A percentile compares a stretch with the other conserved stretches of the same genome.
Evolutionary conservation across 1,140 invertebrate genomes (phyloP).

Genomic region (Aricia agestis): DNA sequence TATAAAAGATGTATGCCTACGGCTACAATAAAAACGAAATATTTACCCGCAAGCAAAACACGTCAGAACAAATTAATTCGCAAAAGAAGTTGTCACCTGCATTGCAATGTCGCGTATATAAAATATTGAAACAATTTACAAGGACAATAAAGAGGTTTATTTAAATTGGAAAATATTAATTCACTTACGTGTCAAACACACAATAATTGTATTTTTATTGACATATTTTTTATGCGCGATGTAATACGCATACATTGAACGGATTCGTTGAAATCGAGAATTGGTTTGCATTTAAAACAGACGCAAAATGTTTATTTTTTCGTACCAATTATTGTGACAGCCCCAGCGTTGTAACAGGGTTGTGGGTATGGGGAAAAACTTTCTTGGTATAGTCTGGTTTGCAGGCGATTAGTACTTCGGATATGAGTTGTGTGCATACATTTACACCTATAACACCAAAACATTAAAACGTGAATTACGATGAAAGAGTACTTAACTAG

Average conservation of each 20-base stretch:
- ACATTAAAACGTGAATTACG: too few species aligned
- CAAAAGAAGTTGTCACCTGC: conserved; percentile 7
- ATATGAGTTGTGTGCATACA: not conserved
- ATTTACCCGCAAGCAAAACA: not conserved
- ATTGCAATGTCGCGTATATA: not conserved
- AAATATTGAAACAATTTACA: conserved; percentile 8
- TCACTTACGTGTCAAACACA: conserved; percentile 9
- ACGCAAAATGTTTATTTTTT: not conserved
- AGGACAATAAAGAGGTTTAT: not conserved
- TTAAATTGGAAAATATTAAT: conserved; percentile 8
- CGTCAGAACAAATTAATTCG: not conserved
- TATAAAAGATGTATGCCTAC: not conserved
- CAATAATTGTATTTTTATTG: conserved; percentile 15
- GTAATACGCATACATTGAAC: not conserved
- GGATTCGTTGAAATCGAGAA: conserved; percentile 1
- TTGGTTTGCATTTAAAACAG: not conserved
- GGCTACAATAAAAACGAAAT: not conserved
- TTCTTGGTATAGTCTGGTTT: not conserved
- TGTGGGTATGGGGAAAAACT: not conserved
- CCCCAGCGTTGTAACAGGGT: not conserved
- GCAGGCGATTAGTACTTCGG: not conserved
- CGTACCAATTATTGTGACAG: not conserved
- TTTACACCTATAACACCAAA: too few species aligned
- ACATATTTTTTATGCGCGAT: conserved; percentile 9
- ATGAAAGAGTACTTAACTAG: too few species aligned